These are phyloP conservation scores for Eumeta japonica DNA, from an alignment of 1,140 invertebrate species.

Conservation along the genomic window DNA sequence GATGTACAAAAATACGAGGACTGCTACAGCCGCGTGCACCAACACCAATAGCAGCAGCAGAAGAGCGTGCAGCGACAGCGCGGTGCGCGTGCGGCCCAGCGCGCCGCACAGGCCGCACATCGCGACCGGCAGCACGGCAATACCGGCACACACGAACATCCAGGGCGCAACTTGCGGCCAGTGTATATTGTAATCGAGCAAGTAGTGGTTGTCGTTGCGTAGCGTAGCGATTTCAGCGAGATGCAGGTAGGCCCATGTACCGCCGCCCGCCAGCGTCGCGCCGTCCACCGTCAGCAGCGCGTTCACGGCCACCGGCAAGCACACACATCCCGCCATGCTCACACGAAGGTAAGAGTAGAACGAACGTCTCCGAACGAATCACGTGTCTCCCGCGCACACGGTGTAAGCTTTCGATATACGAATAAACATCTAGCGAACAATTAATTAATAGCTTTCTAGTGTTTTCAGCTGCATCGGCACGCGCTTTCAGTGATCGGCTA, in stretches of 20 bases:
- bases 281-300: constrained; percentile 47
- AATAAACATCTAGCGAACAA: too few species aligned
- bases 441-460: too few species aligned
- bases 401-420: too few species aligned
- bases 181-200: not conserved
- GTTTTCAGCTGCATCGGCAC: too few species aligned
- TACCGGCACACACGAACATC: not conserved
- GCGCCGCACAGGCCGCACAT: not conserved
- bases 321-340: too few species aligned
- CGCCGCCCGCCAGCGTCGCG: constrained; percentile 36
- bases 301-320: too few species aligned
- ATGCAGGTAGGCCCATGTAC: constrained; percentile 51
- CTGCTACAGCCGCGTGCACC: constrained; percentile 31
- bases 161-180: not conserved
- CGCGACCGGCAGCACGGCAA: not conserved
- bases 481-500: too few species aligned
- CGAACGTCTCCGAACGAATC: too few species aligned
- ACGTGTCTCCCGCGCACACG: too few species aligned
- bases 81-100: not conserved
- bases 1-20: constrained; percentile 18
- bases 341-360: too few species aligned
- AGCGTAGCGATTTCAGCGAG: constrained; percentile 38
- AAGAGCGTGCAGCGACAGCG: not conserved
- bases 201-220: constrained; percentile 3
- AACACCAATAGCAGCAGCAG: not conserved